Evolutionary conservation across 2,888 invertebrate species (phyloP).

Genomic region (Caradrina clavipalpis): DNA sequence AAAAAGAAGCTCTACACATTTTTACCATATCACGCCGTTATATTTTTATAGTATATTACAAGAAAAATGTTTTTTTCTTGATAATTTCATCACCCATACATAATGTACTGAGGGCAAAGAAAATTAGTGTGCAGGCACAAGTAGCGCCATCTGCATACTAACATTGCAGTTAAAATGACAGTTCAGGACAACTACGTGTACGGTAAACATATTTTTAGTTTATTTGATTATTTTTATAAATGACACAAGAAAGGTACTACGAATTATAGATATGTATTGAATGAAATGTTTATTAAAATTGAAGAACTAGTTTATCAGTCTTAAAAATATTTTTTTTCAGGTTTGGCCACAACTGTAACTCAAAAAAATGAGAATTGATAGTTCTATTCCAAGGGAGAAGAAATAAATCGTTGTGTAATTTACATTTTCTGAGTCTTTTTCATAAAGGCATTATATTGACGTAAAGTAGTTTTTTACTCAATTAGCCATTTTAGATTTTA

Average conservation of each 20-base stretch:
- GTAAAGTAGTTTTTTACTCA: neutral
- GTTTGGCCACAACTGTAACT: slow-evolving; percentile 59
- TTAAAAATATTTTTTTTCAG: slow-evolving; percentile 53
- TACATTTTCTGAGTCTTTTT: slow-evolving; percentile 28
- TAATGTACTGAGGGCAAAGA: slow-evolving; percentile 2
- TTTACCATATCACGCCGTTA: slow-evolving; percentile 25
- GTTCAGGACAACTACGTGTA: neutral
- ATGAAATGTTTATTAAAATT: slow-evolving; percentile 52
- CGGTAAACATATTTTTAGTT: slow-evolving; percentile 24
- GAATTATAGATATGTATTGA: slow-evolving; percentile 59
- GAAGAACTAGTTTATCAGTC: slow-evolving; percentile 64
- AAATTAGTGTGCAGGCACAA: neutral
- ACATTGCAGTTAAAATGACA: slow-evolving; percentile 1
- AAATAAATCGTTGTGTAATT: slow-evolving; percentile 31
- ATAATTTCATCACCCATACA: neutral
- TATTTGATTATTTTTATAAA: slow-evolving; percentile 13
- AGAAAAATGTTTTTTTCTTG: neutral
- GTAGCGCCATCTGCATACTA: slow-evolving; percentile 33
- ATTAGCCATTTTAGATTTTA: slow-evolving; percentile 2
- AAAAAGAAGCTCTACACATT: slow-evolving; percentile 24
- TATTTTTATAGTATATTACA: neutral
- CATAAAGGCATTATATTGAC: neutral
- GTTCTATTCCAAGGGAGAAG: slow-evolving; percentile 37
- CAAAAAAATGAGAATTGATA: slow-evolving; percentile 45
- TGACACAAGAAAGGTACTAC: slow-evolving; percentile 53